Base-by-base conservation (phyloP, 2,113 vertebrate genomes). In the Eptesicus fuscus region DNA sequence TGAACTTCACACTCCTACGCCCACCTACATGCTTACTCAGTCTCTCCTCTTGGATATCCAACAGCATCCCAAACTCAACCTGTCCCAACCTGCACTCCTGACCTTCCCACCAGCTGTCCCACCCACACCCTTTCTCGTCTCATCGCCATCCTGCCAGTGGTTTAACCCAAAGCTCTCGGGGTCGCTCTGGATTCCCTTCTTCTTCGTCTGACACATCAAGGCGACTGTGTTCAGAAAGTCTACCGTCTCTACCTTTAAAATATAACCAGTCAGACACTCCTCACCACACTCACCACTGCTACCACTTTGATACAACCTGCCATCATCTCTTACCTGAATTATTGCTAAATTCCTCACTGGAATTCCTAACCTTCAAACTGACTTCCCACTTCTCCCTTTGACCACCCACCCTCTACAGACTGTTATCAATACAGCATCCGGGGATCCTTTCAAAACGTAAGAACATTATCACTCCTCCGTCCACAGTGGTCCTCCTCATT, bases 321-420 rank as follows among this genome's bases (percentile, higher is more conserved):
- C 44, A 69, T 53, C n/a, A 18, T 35, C 32, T 88, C 49, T 47
- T 47, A 59, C 16, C 37, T 25, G 20, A 85, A 77, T 30, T 32
- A 28, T 7, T 86, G 47, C 47, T 40, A 47, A 91, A 53, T 83
- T 51, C 74, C 32, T 83, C 65, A 23, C 16, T 89, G 61, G 65
- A n/a, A 51, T 51, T 51, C 17, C 49, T 44, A 67, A 67, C 12
- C 9, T 28, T 78, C 20, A n/a, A 70, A 40, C 40, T 47, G 71
- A 88, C 71, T 69, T 11, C 28, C 13, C 65, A 47, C 53, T 71
- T 59, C 79, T 63, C 61, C 28, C 28, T 22, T 23, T 93, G 65
- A 71, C 4, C 5, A 0, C 23, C 5, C 20, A 10, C 0, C 0
- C 18, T 30, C 32, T 10, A 40, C 1, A 13, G 16, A 51, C 49